phyloP scores from a whole-genome alignment of 1,140 invertebrate species.

The Melipona quadrifasciata region DNA sequence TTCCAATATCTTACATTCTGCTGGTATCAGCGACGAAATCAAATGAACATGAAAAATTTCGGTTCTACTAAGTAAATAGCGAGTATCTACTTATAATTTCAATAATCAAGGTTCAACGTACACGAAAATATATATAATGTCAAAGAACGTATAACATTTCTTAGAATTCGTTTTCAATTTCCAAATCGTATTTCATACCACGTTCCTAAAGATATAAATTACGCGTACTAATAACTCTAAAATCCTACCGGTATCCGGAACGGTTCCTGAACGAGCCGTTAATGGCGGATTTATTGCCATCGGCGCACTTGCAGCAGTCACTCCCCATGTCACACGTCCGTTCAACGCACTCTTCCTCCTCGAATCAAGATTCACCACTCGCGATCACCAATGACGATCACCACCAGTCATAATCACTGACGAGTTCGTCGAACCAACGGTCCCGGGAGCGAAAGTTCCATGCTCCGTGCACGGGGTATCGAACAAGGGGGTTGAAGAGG shows the following conservation, averaged over 20 bases:
- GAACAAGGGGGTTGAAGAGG: constrained; percentile 12
- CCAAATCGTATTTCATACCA: not conserved
- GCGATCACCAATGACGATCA: not conserved
- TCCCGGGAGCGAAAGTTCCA: not conserved
- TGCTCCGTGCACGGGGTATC: not conserved
- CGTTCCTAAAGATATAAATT: not conserved
- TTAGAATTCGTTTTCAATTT: not conserved
- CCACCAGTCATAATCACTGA: constrained; percentile 23
- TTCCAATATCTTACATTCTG: not conserved
- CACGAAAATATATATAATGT: not conserved
- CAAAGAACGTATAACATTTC: not conserved
- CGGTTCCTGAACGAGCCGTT: constrained; percentile 63
- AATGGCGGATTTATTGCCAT: constrained; percentile 73
- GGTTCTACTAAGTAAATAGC: not conserved
- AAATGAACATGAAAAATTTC: not conserved
- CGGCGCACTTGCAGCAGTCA: constrained; percentile 82
- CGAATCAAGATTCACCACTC: constrained; percentile 23
- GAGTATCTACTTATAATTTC: not conserved
- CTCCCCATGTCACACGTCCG: constrained; percentile 77
- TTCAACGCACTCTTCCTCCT: not conserved
- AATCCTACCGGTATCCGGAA: constrained; percentile 69
- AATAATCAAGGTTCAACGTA: not conserved
- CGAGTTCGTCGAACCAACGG: not conserved
- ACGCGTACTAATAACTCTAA: not conserved
- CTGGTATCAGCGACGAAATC: not conserved